A percentile compares a stretch with the other conserved stretches of the same genome.
Evolutionary conservation across 37 sponge, comb jelly and placozoan genomes (phyloP).

Genomic region (Ianthella basta): DNA sequence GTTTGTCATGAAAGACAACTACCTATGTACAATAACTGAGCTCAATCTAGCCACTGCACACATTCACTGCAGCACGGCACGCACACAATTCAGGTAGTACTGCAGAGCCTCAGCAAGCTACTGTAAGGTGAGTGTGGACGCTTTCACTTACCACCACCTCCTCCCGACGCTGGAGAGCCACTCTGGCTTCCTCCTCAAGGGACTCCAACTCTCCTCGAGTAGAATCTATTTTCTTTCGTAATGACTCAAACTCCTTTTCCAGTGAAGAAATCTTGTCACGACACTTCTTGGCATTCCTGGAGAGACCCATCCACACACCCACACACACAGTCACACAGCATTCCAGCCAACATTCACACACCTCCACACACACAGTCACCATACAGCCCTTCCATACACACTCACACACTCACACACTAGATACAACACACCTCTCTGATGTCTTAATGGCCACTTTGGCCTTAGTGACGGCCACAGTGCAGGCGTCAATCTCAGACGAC

Average conservation of each 20-base stretch:
- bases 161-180: conserved; percentile 45
- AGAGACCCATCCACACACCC: not conserved
- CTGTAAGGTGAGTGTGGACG: too few species aligned
- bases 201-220: conserved; percentile 32
- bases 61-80: too few species aligned
- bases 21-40: too few species aligned
- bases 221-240: conserved; percentile 36
- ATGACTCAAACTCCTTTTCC: conserved; percentile 59
- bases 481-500: conserved; percentile 67
- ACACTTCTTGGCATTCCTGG: conserved; percentile 73
- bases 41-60: too few species aligned
- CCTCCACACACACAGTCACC: not conserved
- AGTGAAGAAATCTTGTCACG: conserved; percentile 64
- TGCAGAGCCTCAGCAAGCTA: too few species aligned
- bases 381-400: too few species aligned
- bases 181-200: conserved; percentile 80
- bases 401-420: too few species aligned
- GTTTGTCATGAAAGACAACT: too few species aligned
- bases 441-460: conserved; percentile 88
- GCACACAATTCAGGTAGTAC: too few species aligned
- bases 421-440: conserved; percentile 50
- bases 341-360: not conserved
- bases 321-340: not conserved
- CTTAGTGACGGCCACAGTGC: conserved; percentile 77
- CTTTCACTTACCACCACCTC: conserved; percentile 42